Percentiles rank a stretch among this genome's conserved stretches.
These are phyloP conservation scores for Silurus meridionalis DNA, from an alignment of 2,113 vertebrate genomes.

Conservation along the genomic window DNA sequence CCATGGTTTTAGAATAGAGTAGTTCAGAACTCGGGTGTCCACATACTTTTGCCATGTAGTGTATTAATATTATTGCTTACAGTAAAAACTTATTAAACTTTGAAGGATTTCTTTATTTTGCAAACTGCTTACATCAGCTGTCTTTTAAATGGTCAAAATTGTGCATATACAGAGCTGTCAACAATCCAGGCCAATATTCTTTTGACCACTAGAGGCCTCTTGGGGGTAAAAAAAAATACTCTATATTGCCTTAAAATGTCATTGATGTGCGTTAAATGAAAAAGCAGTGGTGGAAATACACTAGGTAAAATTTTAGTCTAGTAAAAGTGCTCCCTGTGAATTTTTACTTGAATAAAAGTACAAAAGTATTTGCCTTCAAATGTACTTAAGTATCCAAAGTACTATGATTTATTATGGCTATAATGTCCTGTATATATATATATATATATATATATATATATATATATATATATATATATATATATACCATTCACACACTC, in stretches of 20 bases:
- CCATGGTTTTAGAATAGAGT: no score
- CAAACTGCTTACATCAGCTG: not conserved
- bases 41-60: not conserved
- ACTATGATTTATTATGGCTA: no score
- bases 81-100: not conserved
- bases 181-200: not conserved
- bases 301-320: no score
- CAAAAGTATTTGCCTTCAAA: no score
- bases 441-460: not conserved
- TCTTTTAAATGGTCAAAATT: not conserved
- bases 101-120: not conserved
- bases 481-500: not conserved
- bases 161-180: not conserved
- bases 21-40: no score
- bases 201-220: not conserved
- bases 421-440: not conserved
- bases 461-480: no score
- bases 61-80: not conserved
- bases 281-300: no score
- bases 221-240: not conserved
- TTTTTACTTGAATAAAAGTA: no score
- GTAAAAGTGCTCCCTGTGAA: no score
- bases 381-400: no score
- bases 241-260: not conserved
- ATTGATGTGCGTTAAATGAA: not conserved